A percentile compares a stretch with the other conserved stretches of the same genome.
Conservation (phyloP, 2,797 vertebrate species). For the Falco berigora region DNA sequence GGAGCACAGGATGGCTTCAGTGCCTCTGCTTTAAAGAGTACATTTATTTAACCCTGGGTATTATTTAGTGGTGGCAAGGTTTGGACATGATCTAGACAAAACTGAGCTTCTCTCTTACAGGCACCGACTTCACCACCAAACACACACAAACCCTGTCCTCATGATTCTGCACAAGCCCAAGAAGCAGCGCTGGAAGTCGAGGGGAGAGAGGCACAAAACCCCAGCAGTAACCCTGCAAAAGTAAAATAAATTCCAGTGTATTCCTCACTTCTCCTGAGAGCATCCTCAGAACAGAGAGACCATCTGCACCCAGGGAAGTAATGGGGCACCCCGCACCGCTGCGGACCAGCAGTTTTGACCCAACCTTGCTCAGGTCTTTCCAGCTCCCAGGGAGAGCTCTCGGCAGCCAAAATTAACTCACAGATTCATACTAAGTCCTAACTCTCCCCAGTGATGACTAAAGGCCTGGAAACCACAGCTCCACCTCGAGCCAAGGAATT, state of each 20-base stretch:
- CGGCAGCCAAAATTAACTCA: background rate
- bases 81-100: background rate
- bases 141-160: background rate
- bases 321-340: background rate
- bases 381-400: background rate
- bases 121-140: background rate
- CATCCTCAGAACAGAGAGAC: background rate
- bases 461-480: background rate
- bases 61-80: background rate
- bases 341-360: background rate
- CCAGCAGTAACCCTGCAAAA: background rate
- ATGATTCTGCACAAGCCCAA: background rate
- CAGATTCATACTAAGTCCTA: background rate
- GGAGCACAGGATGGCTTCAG: background rate
- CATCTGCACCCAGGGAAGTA: background rate
- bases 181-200: background rate
- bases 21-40: background rate
- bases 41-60: background rate
- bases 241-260: background rate
- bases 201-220: background rate
- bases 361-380: background rate
- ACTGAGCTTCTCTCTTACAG: background rate
- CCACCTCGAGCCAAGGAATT: background rate
- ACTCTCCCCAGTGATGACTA: background rate
- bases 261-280: background rate